phyloP scores from a whole-genome alignment of 1,140 invertebrate species.

The Drosophila trapezifrons region DNA sequence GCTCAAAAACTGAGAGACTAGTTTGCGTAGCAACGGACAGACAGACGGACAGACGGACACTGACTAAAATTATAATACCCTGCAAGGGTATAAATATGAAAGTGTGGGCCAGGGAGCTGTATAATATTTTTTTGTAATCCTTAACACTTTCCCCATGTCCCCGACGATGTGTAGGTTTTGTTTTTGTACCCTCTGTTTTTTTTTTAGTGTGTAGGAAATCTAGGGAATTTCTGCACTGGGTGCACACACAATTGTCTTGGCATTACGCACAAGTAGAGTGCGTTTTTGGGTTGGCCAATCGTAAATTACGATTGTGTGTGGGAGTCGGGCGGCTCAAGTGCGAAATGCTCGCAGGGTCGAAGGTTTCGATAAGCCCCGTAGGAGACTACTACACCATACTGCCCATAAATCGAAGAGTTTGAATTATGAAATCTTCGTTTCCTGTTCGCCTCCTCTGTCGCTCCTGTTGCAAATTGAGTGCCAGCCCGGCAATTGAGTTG shows the following conservation, averaged over 20 bases:
- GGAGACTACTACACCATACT: slow-evolving; percentile 14
- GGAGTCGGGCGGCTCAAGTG: slow-evolving; percentile 49
- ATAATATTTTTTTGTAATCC: too few species aligned
- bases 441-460: not conserved
- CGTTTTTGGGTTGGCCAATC: slow-evolving; percentile 36
- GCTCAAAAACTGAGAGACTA: too few species aligned
- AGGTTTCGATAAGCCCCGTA: slow-evolving; percentile 32
- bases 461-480: slow-evolving; percentile 39
- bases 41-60: too few species aligned
- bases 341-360: slow-evolving; percentile 17
- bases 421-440: slow-evolving; percentile 60
- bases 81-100: too few species aligned
- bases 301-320: slow-evolving; percentile 63
- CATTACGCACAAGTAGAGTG: slow-evolving; percentile 47
- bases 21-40: too few species aligned
- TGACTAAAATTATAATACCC: too few species aligned
- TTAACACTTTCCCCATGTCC: too few species aligned
- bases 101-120: too few species aligned
- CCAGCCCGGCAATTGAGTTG: slow-evolving; percentile 41
- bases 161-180: too few species aligned
- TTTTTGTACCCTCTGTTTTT: not conserved
- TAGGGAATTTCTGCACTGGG: slow-evolving; percentile 15
- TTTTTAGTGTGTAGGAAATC: slow-evolving; percentile 1
- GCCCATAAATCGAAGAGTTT: slow-evolving; percentile 58
- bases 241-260: slow-evolving; percentile 64